Evolutionary conservation across 2,888 invertebrate genomes (phyloP).

Genomic region (Campopleginae sp.): DNA sequence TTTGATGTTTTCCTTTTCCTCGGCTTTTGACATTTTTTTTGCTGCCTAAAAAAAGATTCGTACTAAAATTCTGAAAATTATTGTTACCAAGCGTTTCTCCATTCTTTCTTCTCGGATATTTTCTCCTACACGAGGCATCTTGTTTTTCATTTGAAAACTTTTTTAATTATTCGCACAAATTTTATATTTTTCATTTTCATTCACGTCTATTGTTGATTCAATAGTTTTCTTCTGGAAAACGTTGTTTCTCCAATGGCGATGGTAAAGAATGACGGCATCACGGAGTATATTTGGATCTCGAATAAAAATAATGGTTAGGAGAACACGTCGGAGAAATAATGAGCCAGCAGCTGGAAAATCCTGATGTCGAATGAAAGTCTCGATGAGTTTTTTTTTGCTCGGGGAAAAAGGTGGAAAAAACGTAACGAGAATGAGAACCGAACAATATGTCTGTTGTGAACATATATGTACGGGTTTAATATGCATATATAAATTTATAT

Average conservation of each 20-base stretch:
- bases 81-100: neutral
- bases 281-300: neutral
- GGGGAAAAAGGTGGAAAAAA: conserved; percentile 11
- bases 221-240: neutral
- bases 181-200: neutral
- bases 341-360: neutral
- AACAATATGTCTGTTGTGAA: conserved; percentile 2
- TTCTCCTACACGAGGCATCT: neutral
- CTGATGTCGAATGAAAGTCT: neutral
- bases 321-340: neutral
- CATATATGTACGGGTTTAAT: conserved; percentile 2
- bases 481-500: conserved; percentile 1
- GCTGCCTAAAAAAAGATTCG: neutral
- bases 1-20: conserved; percentile 9
- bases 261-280: neutral
- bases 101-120: neutral
- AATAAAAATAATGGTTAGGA: neutral
- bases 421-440: conserved; percentile 31
- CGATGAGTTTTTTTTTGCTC: conserved; percentile 27
- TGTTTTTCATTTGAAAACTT: neutral
- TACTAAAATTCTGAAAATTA: neutral
- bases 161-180: neutral
- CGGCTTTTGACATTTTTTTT: neutral
- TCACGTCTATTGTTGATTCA: neutral
- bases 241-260: neutral